Evolutionary conservation across 2,797 vertebrate genomes (phyloP).

Genomic region (Sylvia borin): DNA sequence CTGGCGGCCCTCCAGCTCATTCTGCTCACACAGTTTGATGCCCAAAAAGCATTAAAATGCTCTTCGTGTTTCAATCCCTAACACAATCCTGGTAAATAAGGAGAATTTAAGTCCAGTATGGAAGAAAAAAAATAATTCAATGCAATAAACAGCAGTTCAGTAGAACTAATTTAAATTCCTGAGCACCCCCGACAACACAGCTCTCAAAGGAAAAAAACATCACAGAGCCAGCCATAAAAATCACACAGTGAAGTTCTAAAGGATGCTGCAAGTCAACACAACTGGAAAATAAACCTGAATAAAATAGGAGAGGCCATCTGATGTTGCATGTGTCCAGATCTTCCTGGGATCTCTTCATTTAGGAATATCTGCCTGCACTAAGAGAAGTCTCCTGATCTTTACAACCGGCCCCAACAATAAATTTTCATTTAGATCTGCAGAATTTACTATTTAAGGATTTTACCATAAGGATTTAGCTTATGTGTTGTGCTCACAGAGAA

Average conservation of each 20-base stretch:
- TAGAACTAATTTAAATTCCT: neutral
- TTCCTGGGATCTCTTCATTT: neutral
- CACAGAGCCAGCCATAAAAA: neutral
- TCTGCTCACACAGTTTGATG: neutral
- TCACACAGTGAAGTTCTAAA: neutral
- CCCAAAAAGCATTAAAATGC: neutral
- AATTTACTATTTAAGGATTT: neutral
- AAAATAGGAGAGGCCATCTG: neutral
- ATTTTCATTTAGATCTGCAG: neutral
- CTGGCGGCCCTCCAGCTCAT: neutral
- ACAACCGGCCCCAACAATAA: neutral
- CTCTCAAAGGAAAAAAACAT: neutral
- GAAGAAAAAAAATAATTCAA: neutral
- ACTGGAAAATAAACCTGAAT: neutral
- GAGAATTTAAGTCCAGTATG: neutral
- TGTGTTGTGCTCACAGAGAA: accelerated
- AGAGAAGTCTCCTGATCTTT: neutral
- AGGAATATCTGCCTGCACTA: neutral
- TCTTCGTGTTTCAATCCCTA: neutral
- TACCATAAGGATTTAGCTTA: neutral
- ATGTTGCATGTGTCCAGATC: neutral
- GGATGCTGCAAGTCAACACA: neutral
- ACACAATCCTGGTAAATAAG: neutral
- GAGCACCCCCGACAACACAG: neutral
- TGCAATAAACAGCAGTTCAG: neutral